Conservation (phyloP, 1,140 invertebrate species). For the Sinella curviseta region DNA sequence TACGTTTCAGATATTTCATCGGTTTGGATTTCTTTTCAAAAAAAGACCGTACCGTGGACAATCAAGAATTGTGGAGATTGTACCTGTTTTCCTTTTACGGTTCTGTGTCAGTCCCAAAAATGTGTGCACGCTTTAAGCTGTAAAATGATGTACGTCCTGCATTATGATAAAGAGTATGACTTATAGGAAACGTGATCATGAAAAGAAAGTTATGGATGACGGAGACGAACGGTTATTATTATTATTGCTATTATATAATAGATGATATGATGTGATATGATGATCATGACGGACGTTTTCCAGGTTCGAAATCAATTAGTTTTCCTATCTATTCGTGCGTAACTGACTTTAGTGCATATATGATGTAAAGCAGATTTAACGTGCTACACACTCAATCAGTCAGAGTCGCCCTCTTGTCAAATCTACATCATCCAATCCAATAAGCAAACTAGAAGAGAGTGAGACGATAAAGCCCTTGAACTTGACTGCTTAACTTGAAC, state of each 20-base stretch:
- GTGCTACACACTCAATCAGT: no score
- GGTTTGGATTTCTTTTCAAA: no score
- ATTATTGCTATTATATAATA: conserved; percentile 8
- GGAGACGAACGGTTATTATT: background rate
- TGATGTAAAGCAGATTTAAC: no score
- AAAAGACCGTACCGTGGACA: background rate
- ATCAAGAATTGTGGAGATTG: background rate
- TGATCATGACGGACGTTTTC: conserved; percentile 2
- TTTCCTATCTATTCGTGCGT: background rate
- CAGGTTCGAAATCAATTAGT: conserved; percentile 10
- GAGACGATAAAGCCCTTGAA: background rate
- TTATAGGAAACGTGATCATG: background rate
- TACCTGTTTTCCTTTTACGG: background rate
- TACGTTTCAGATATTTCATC: no score
- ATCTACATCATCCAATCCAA: background rate
- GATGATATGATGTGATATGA: background rate
- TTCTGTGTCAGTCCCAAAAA: no score
- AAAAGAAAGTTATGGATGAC: conserved; percentile 8
- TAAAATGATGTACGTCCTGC: no score
- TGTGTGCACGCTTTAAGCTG: no score
- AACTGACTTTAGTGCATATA: no score
- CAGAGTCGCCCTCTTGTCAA: no score
- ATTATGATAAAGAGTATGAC: background rate
- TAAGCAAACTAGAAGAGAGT: background rate
- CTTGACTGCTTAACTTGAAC: background rate